Evolutionary conservation across 2,113 vertebrate species (phyloP).

Genomic region (Pachycephala philippinensis): DNA sequence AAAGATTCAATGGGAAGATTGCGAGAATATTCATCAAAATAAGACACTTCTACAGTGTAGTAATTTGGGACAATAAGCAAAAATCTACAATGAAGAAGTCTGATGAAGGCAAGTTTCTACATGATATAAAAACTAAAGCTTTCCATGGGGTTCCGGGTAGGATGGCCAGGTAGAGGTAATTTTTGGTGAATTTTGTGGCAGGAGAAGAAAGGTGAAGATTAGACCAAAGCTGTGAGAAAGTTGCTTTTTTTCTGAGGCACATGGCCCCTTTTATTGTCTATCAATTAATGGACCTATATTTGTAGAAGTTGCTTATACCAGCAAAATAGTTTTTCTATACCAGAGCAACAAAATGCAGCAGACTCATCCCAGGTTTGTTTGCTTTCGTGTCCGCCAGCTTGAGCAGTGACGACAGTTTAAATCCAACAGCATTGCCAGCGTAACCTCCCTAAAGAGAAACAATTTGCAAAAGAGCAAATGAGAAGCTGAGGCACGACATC

Average conservation of each 20-base stretch:
- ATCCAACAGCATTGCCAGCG: constrained; percentile 95
- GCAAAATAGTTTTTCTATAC: constrained; percentile 67
- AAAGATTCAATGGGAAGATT: not conserved
- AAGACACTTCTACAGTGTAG: not conserved
- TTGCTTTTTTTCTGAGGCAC: not conserved
- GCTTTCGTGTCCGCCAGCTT: constrained; percentile 96
- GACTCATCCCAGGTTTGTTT: constrained; percentile 97
- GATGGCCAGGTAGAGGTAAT: not conserved
- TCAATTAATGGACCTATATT: not conserved
- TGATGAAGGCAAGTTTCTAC: not conserved
- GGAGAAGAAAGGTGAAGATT: not conserved
- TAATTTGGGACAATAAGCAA: not conserved
- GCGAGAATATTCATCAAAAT: not conserved
- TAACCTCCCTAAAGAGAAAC: constrained; percentile 87
- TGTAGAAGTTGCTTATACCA: not conserved
- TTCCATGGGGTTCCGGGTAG: not conserved
- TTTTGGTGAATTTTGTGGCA: not conserved
- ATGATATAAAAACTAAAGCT: not conserved
- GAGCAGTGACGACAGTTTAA: constrained; percentile 94
- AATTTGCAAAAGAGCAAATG: not conserved
- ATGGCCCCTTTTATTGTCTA: not conserved
- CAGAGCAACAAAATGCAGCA: constrained; percentile 96
- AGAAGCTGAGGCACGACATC: not conserved
- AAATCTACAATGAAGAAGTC: not conserved
- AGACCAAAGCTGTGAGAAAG: not conserved